phyloP scores from a whole-genome alignment of 2,797 vertebrate genomes.

The Hydrolagus colliei region DNA sequence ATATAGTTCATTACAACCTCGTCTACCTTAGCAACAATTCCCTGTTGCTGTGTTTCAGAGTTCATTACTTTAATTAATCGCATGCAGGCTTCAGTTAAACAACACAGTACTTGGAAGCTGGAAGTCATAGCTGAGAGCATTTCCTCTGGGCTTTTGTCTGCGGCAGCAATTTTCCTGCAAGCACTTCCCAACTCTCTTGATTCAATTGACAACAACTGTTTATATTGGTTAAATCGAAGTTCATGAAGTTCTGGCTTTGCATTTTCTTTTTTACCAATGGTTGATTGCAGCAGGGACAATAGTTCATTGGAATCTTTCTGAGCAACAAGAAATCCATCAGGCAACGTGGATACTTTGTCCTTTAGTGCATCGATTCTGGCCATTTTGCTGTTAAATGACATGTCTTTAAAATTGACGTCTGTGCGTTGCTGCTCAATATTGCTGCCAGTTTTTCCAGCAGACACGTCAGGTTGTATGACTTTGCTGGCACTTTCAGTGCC shows the following conservation, averaged over 20 bases:
- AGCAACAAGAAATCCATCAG: constrained; percentile 76
- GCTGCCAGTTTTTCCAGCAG: constrained; percentile 42
- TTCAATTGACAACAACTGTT: constrained; percentile 76
- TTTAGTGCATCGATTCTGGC: constrained; percentile 72
- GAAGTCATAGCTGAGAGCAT: constrained; percentile 82
- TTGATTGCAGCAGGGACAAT: constrained; percentile 68
- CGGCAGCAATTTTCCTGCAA: constrained; percentile 78
- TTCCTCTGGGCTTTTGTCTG: constrained; percentile 80
- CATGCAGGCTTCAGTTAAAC: constrained; percentile 86
- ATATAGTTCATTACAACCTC: constrained; percentile 80
- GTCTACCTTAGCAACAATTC: constrained; percentile 74
- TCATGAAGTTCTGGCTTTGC: constrained; percentile 53
- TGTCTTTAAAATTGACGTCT: constrained; percentile 51
- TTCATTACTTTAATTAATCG: constrained; percentile 76
- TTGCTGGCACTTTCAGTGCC: constrained; percentile 44
- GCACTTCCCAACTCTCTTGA: constrained; percentile 78
- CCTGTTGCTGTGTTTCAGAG: constrained; percentile 64
- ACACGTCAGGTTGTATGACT: constrained; percentile 41
- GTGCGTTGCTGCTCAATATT: constrained; percentile 45
- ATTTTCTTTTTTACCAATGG: constrained; percentile 56
- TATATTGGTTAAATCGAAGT: constrained; percentile 65
- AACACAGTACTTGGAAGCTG: constrained; percentile 90
- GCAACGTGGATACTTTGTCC: constrained; percentile 77
- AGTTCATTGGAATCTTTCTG: constrained; percentile 84
- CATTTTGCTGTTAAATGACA: constrained; percentile 68